A percentile compares a stretch with the other conserved stretches of the same genome.
phyloP scores from a whole-genome alignment of 2,797 vertebrate species.

The Oophaga sylvatica region DNA sequence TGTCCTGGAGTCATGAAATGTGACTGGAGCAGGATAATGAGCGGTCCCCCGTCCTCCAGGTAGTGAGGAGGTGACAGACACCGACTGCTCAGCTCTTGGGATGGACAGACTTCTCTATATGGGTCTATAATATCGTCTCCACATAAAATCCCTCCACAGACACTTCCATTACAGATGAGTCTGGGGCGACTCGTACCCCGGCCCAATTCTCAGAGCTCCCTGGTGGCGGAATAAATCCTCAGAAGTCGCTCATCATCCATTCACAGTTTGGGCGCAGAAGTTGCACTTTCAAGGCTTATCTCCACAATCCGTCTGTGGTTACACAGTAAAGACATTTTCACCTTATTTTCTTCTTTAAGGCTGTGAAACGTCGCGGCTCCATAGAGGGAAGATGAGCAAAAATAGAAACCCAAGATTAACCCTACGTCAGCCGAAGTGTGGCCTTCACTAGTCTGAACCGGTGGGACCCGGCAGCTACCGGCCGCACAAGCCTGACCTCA shows the following conservation, averaged over 20 bases:
- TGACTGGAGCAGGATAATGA: not conserved
- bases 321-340: conserved; percentile 34
- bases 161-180: not conserved
- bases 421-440: not conserved
- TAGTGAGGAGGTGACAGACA: no score
- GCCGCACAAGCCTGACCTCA: no score
- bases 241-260: not conserved
- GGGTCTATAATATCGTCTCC: no score
- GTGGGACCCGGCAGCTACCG: no score
- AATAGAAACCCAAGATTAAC: not conserved
- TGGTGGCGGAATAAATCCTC: not conserved
- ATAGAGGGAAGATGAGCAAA: not conserved
- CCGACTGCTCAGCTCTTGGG: no score
- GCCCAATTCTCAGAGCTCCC: not conserved
- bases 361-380: not conserved
- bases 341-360: not conserved
- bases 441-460: no score
- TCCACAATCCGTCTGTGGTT: not conserved
- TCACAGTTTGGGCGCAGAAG: conserved; percentile 3
- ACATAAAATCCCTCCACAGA: no score
- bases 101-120: no score
- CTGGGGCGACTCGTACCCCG: not conserved
- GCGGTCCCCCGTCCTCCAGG: no score
- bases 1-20: conserved; percentile 12
- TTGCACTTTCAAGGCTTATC: conserved; percentile 23